Conservation (phyloP, 2,797 vertebrate species). For the Enteromius paludinosus region DNA sequence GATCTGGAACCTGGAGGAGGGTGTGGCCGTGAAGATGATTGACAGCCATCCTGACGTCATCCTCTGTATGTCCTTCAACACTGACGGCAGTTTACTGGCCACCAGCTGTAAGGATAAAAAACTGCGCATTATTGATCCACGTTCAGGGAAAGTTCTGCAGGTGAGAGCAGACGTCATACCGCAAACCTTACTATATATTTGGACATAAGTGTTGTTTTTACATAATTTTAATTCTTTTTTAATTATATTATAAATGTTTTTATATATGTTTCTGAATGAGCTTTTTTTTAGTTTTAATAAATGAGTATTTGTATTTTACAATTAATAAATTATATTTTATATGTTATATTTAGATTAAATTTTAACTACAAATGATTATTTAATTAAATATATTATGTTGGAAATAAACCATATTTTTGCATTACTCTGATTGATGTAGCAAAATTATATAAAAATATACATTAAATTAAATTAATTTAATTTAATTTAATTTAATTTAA, state of each 20-base stretch:
- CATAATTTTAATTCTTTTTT: not conserved
- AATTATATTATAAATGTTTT: too few relatives aligned
- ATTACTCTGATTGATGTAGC: not conserved
- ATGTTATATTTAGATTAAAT: not conserved
- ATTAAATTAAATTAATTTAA: not conserved
- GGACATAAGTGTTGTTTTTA: not conserved
- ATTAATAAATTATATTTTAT: not conserved
- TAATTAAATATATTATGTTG: not conserved
- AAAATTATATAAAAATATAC: not conserved
- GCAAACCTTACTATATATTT: too few relatives aligned
- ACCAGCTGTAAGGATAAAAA: conserved; percentile 86
- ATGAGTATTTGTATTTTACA: not conserved
- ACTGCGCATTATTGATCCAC: conserved; percentile 83
- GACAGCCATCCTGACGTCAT: conserved; percentile 85
- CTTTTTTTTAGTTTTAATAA: not conserved
- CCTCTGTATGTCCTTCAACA: conserved; percentile 88
- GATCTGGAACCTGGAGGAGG: conserved; percentile 86
- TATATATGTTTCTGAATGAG: not conserved
- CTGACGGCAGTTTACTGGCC: conserved; percentile 82
- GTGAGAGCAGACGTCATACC: conserved; percentile 57
- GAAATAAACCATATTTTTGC: not conserved
- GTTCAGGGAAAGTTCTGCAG: conserved; percentile 84
- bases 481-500: too few relatives aligned
- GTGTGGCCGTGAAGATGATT: conserved; percentile 85
- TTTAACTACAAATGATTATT: not conserved